Percentiles rank a stretch among this genome's conserved stretches.
These are phyloP conservation scores for Micromys minutus DNA, from an alignment of 2,113 vertebrate species.

Conservation along the genomic window DNA sequence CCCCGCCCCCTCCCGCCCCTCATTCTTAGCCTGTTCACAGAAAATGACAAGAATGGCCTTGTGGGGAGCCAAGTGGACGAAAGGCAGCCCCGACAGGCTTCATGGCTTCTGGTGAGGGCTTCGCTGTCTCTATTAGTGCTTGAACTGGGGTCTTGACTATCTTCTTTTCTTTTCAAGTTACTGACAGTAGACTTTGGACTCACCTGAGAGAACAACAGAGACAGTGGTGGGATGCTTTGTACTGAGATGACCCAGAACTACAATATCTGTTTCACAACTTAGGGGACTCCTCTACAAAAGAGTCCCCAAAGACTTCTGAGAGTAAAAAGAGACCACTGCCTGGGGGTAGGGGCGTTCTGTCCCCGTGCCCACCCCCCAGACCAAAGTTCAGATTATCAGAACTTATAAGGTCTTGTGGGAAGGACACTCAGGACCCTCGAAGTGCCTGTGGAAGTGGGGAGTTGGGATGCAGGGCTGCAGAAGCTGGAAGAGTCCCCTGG, in stretches of 20 bases:
- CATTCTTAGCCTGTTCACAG: not conserved
- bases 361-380: no score
- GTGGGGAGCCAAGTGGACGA: not conserved
- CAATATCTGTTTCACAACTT: not conserved
- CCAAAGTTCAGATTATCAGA: not conserved
- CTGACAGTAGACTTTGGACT: not conserved
- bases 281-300: not conserved
- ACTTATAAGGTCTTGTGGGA: not conserved
- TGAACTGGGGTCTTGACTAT: not conserved
- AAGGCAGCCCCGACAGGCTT: not conserved
- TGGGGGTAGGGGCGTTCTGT: no score
- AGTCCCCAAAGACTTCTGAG: not conserved
- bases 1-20: rapidly evolving
- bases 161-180: not conserved
- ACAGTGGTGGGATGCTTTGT: not conserved
- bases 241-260: not conserved
- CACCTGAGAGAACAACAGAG: not conserved
- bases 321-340: not conserved
- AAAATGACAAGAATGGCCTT: not conserved
- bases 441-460: rapidly evolving
- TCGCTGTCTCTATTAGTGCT: not conserved
- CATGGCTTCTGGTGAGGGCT: not conserved
- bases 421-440: not conserved
- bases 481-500: not conserved
- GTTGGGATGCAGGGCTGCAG: not conserved